Evolutionary conservation across 2,113 vertebrate genomes (phyloP).

Genomic region (Anseranas semipalmata): DNA sequence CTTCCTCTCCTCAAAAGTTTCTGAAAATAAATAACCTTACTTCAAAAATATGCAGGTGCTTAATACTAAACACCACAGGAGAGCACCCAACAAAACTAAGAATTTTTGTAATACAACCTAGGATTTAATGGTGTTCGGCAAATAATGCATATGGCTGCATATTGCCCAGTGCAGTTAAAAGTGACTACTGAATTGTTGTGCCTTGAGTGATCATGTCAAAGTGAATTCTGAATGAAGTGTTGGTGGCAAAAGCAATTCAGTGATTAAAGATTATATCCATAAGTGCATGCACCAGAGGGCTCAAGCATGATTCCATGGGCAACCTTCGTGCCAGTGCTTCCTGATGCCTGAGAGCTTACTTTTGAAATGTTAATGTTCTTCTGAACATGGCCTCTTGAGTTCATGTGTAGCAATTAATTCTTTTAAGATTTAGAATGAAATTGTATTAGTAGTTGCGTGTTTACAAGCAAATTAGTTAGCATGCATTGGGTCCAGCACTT

Average conservation of each 20-base stretch:
- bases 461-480: not conserved
- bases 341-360: not conserved
- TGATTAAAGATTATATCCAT: constrained; percentile 30
- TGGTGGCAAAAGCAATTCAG: not conserved
- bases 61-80: not conserved
- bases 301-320: not conserved
- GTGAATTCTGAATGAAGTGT: not conserved
- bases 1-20: not conserved
- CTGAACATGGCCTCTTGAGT: not conserved
- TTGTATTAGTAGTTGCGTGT: not conserved
- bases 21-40: not conserved
- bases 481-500: not conserved
- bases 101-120: not conserved
- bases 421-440: not conserved
- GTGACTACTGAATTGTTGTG: not conserved
- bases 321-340: not conserved
- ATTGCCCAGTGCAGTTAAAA: not conserved
- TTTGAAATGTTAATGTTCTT: constrained; percentile 1
- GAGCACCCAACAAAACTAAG: not conserved
- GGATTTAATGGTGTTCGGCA: not conserved
- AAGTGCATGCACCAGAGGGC: not conserved
- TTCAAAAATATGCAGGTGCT: not conserved
- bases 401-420: not conserved
- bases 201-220: not conserved
- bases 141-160: not conserved